These are phyloP conservation scores for Gambelia wislizenii DNA, from an alignment of 2,797 vertebrate species.

Conservation along the genomic window DNA sequence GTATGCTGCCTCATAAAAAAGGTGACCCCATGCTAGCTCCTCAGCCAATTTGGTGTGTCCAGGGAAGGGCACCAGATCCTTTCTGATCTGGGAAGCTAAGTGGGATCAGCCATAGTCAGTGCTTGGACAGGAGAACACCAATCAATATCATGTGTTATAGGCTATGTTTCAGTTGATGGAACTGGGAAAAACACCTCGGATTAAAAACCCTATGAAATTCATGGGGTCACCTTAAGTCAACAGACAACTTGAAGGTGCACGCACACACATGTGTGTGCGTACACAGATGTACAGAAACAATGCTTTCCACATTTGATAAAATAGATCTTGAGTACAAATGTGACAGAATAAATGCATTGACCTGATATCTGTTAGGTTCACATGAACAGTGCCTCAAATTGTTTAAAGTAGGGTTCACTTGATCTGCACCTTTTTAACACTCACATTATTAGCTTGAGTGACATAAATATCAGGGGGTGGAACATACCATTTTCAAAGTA, in stretches of 20 bases:
- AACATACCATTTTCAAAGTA: slow-evolving; percentile 95
- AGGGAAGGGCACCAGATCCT: not conserved
- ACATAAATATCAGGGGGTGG: not conserved
- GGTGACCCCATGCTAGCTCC: not conserved
- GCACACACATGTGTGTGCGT: no score
- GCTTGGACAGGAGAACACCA: no score
- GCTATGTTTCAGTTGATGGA: no score
- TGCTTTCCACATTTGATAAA: not conserved
- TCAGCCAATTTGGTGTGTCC: not conserved
- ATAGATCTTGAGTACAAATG: not conserved
- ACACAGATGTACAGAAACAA: no score
- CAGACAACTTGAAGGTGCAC: no score
- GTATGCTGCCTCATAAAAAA: not conserved
- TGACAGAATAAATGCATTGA: not conserved
- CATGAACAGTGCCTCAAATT: not conserved
- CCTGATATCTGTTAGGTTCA: not conserved
- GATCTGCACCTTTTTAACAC: not conserved
- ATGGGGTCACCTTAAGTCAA: no score
- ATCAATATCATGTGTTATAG: no score
- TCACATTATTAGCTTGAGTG: not conserved
- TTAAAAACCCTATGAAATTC: no score
- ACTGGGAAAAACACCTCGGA: no score
- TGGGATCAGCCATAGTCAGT: no score
- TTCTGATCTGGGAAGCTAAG: no score
- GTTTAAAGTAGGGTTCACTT: not conserved